Conservation (phyloP, 2,113 vertebrate species). For the Semnopithecus entellus region DNA sequence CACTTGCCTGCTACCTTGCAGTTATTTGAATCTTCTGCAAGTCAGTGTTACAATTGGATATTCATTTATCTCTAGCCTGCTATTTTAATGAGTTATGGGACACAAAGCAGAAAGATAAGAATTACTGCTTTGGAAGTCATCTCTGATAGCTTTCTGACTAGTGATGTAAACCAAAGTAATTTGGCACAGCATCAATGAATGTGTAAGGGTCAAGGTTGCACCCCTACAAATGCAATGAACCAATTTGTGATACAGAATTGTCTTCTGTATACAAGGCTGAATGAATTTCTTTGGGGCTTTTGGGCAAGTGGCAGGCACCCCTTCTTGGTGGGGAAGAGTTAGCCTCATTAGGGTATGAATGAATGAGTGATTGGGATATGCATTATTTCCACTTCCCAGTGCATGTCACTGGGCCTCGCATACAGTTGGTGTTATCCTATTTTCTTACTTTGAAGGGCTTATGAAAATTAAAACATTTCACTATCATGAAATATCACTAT, state of each 20-base stretch:
- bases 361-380: background rate
- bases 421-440: background rate
- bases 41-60: background rate
- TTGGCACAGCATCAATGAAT: background rate
- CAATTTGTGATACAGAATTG: background rate
- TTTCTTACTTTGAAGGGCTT: slow-evolving; percentile 1
- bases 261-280: background rate
- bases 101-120: background rate
- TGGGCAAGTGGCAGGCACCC: background rate
- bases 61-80: background rate
- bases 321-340: background rate
- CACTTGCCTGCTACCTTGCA: background rate
- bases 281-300: background rate
- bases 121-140: background rate
- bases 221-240: background rate
- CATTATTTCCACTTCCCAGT: background rate
- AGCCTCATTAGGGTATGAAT: background rate
- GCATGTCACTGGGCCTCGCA: background rate
- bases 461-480: slow-evolving; percentile 53
- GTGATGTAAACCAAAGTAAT: background rate
- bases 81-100: background rate
- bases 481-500: background rate
- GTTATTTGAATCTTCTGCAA: background rate
- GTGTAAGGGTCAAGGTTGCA: background rate
- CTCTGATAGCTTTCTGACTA: background rate